Evolutionary conservation across 2,797 vertebrate genomes (phyloP).

Genomic region (Malacoraja senta): DNA sequence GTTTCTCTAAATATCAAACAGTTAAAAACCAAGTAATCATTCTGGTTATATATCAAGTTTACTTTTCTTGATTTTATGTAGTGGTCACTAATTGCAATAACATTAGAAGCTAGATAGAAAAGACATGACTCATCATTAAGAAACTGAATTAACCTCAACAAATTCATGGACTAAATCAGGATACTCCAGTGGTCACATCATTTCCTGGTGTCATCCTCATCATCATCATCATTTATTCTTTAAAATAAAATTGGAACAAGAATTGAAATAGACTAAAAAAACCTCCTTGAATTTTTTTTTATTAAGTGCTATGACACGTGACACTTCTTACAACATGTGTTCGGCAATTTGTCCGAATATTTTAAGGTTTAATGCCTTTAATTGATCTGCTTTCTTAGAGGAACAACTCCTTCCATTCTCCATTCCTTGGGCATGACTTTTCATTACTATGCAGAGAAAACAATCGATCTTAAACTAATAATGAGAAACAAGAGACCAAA

Average conservation of each 20-base stretch:
- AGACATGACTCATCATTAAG: neutral
- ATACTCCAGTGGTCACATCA: neutral
- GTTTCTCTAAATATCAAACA: neutral
- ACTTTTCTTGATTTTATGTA: neutral
- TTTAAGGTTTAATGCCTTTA: neutral
- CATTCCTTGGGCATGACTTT: neutral
- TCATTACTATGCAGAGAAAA: constrained; percentile 15
- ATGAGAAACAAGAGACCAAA: constrained; percentile 26
- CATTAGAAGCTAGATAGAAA: neutral
- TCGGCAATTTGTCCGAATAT: neutral
- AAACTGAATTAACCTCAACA: neutral
- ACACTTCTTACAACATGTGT: neutral
- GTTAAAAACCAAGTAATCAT: neutral
- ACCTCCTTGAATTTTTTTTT: neutral
- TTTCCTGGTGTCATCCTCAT: neutral
- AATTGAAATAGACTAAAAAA: neutral
- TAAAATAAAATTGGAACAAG: neutral
- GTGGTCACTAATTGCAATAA: neutral
- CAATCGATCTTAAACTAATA: constrained; percentile 11
- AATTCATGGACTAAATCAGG: neutral
- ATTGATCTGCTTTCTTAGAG: neutral
- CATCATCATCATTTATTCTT: neutral
- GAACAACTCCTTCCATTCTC: neutral
- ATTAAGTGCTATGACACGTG: neutral
- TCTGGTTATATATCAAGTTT: neutral